Evolutionary conservation across 2,113 vertebrate species (phyloP), one percentile per base, ranked within the genome.

Genomic region (Hiodon tergisus): DNA sequence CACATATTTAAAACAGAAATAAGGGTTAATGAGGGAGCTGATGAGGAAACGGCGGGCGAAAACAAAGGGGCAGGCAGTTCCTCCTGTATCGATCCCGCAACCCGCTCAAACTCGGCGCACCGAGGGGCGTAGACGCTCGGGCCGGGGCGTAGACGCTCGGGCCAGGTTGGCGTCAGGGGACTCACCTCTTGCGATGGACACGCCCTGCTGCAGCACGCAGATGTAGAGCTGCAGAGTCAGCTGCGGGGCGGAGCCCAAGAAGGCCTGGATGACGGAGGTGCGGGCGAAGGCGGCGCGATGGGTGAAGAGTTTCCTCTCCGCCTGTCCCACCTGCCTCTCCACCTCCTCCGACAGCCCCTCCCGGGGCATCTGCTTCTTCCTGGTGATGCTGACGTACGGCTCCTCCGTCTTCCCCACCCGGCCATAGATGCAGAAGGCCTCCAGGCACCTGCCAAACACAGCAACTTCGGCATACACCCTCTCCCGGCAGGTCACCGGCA

Each of bases 311-410:
- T 98, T 98, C 73, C 96, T 94, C 85, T 99, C 97, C 9, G 94
- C 93, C 88, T 98, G 96, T n/a, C 97, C 97, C 82, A 99, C 93
- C 79, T 99, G 95, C 71, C 92, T 95, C 83, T 98, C 96, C 65
- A 97, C 88, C 85, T 97, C 96, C 87, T 97, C 95, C 0, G 94
- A 89, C 81, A 87, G 87, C 63, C 95, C 97, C 82, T 91, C 86
- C 74, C 90, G 93, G 70, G 94, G 94, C 65, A 98, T 91, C 86
- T 98, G 96, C 81, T 91, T 94, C 87, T 96, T 99, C 88, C 94
- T 93, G 0, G 95, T 98, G 88, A 99, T 99, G 87, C 96, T 98
- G 89, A 98, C 96, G 90, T 98, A 98, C 2, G 96, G 95, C 77
- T 99, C 97, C 88, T 99, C 97, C 50, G 91, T 81, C 55, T 89